These are phyloP conservation scores for Xestia ashworthii DNA, from an alignment of 2,888 invertebrate species.

Conservation along the genomic window DNA sequence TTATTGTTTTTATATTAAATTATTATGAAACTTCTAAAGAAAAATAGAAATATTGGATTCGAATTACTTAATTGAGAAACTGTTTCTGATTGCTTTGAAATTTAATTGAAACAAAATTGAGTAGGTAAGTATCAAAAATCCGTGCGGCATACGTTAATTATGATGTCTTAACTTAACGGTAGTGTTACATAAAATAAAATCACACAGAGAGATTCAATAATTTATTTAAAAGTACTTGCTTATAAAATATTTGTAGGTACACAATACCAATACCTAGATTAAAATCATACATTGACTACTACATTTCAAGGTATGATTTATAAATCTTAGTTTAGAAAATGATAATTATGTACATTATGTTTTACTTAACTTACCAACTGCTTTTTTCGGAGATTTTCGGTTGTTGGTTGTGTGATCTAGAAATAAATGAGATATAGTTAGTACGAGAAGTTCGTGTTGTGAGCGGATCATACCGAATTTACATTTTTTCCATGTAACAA, in stretches of 20 bases:
- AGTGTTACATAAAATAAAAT: constrained; percentile 20
- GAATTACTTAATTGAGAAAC: not conserved
- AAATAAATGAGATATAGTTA: constrained; percentile 35
- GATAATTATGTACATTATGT: not conserved
- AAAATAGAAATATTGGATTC: not conserved
- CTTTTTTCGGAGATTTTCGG: constrained; percentile 13
- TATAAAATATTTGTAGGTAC: constrained; percentile 4
- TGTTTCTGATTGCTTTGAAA: not conserved
- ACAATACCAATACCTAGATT: constrained; percentile 3
- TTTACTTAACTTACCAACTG: constrained; percentile 8
- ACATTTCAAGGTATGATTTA: not conserved
- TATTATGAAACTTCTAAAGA: not conserved
- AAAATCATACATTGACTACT: constrained; percentile 7
- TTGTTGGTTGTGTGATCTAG: constrained; percentile 31
- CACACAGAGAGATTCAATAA: constrained; percentile 13
- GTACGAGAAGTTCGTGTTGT: not conserved
- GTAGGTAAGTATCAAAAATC: not conserved
- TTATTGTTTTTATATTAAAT: not conserved
- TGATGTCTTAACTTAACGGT: not conserved
- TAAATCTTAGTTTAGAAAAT: not conserved
- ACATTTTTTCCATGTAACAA: not conserved
- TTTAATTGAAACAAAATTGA: not conserved
- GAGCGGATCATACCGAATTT: too few species aligned
- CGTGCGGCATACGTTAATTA: not conserved
- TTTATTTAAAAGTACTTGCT: constrained; percentile 26